phyloP scores from a whole-genome alignment of 2,888 invertebrate genomes.

The Mesorhabditis spiculigera region DNA sequence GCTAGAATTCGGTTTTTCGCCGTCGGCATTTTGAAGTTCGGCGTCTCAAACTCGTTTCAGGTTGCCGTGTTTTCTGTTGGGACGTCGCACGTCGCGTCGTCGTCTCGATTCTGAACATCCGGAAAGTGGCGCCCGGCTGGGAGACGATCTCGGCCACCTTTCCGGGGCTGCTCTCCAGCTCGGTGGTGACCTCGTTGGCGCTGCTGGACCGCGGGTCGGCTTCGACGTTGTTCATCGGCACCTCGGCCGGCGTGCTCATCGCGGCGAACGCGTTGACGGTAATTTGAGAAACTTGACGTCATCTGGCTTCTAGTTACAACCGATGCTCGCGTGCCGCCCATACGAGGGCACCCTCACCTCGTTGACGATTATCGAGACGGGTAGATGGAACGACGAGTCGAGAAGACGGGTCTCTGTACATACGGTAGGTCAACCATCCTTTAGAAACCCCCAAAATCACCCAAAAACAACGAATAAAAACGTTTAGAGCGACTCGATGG shows the following conservation, averaged over 20 bases:
- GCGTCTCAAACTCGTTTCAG: slow-evolving; percentile 7
- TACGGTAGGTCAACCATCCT: not conserved
- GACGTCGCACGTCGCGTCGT: slow-evolving; percentile 35
- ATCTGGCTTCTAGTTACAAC: slow-evolving; percentile 32
- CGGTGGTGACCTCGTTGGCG: slow-evolving; percentile 72
- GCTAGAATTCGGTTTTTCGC: no score
- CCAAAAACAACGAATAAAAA: not conserved
- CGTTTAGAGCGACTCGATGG: slow-evolving; percentile 24
- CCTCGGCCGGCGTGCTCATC: slow-evolving; percentile 89
- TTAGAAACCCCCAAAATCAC: not conserved
- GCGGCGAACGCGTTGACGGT: slow-evolving; percentile 72
- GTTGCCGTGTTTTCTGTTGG: slow-evolving; percentile 29
- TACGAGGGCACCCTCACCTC: slow-evolving; percentile 26
- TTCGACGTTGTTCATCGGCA: slow-evolving; percentile 76
- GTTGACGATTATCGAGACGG: slow-evolving; percentile 27
- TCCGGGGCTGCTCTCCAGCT: slow-evolving; percentile 70
- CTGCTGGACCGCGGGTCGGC: slow-evolving; percentile 61
- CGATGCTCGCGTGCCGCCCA: slow-evolving; percentile 37
- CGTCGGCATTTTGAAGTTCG: no score
- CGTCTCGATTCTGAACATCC: slow-evolving; percentile 24
- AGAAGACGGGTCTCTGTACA: slow-evolving; percentile 15
- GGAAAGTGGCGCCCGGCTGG: slow-evolving; percentile 65
- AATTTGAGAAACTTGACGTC: not conserved
- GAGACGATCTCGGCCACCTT: slow-evolving; percentile 86
- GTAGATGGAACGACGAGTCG: slow-evolving; percentile 23